Percentiles rank a stretch among this genome's conserved stretches.
Evolutionary conservation across 2,888 invertebrate species (phyloP).

Genomic region (Merodon equestris): DNA sequence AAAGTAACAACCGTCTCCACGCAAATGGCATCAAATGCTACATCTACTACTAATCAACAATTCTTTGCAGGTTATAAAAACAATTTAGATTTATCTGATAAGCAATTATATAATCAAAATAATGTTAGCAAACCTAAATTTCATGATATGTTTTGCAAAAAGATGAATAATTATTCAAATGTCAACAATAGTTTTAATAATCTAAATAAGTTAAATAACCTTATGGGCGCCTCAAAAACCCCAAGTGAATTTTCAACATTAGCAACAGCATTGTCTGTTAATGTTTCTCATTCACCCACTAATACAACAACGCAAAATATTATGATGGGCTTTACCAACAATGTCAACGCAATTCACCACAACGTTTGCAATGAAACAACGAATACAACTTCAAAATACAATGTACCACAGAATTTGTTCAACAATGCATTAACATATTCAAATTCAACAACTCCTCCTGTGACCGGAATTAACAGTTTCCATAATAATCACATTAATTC

Average conservation of each 20-base stretch:
- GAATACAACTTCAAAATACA: constrained; percentile 28
- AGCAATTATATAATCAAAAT: constrained; percentile 53
- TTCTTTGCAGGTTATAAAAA: constrained; percentile 50
- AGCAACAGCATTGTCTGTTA: constrained; percentile 18
- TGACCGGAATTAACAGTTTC: constrained; percentile 19
- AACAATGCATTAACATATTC: constrained; percentile 25
- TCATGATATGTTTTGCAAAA: constrained; percentile 45
- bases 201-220: constrained; percentile 37
- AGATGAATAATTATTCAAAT: constrained; percentile 35
- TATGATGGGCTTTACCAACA: constrained; percentile 25
- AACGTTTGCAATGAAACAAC: constrained; percentile 19
- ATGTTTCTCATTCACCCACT: constrained; percentile 19
- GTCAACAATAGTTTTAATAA: constrained; percentile 41
- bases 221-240: constrained; percentile 28
- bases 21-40: constrained; percentile 40
- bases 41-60: constrained; percentile 28
- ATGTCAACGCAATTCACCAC: constrained; percentile 11
- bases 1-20: constrained; percentile 46
- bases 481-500: constrained; percentile 23
- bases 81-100: constrained; percentile 28
- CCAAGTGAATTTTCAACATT: constrained; percentile 30
- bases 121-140: constrained; percentile 54
- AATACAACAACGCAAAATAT: constrained; percentile 34
- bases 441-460: constrained; percentile 24
- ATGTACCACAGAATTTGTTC: constrained; percentile 33